Base-by-base conservation (phyloP, 2,113 vertebrate species). In the Ochotona curzoniae region DNA sequence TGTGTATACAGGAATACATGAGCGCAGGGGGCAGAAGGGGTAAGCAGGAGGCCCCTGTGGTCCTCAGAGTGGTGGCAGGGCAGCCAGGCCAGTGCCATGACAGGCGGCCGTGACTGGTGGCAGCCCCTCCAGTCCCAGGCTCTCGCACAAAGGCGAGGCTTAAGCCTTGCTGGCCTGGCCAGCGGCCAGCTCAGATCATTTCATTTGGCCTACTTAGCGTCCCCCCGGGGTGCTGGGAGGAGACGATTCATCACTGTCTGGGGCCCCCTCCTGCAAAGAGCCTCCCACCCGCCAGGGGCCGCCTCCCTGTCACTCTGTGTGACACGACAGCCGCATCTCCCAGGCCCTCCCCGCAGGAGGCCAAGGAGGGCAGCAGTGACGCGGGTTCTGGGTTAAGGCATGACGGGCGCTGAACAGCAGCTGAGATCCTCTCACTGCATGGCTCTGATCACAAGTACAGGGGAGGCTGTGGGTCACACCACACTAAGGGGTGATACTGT, bases 161-260 rank as follows among this genome's bases (percentile, higher is more conserved):
- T 92, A 82, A 82, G 47, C 92, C 96, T 74, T 57, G 95, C 94
- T 1, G 0, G 94, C 96, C 97, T 98, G 97, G 97, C 96, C 87
- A 83, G 93, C 49, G 54, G 97, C 96, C 97, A 93, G 76, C 94
- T 94, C 90, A 0, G 11, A 90, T 97, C 91, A 74, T 94, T 0
- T 71, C 95, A 90, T 95, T 94, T 95, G 97, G 97, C 97, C 97
- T 97, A 95, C 93, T 97, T 97, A 95, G 90, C 69, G 20, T 94
- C 78, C 95, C 44, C 73, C 78, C 75, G 93, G 87, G 95, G 96
- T 97, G 93, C 2, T 1, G 63, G 93, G 78, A 92, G 76, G 47
- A 32, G 94, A 93, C 91, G 89, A 69, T 93, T 88, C 94, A 89
- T 95, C 91, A 67, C 69, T 89, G 96, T 95, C 93, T 80, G 90